These are phyloP conservation scores for Decapterus maruadsi DNA, from an alignment of 2,797 vertebrate genomes.

Conservation along the genomic window DNA sequence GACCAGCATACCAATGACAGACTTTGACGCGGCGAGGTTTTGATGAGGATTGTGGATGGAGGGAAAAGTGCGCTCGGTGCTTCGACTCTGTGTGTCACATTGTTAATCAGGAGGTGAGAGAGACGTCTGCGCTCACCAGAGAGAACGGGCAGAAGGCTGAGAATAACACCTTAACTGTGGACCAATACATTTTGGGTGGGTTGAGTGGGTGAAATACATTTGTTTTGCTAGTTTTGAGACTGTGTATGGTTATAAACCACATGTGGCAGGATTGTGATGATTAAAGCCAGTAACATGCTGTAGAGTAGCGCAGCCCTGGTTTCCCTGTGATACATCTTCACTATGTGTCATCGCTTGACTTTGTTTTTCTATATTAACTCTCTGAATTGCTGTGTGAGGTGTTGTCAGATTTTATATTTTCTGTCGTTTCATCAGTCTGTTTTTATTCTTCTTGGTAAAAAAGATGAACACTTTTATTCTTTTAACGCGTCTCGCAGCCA, in stretches of 20 bases:
- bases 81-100: slow-evolving; percentile 46
- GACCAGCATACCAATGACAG: slow-evolving; percentile 63
- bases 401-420: slow-evolving; percentile 25
- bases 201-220: slow-evolving; percentile 14
- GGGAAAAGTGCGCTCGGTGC: slow-evolving; percentile 11
- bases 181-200: not conserved
- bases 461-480: not conserved
- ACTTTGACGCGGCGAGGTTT: slow-evolving; percentile 38
- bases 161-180: slow-evolving; percentile 27
- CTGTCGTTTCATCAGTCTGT: slow-evolving; percentile 4
- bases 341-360: not conserved
- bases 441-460: not conserved
- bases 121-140: slow-evolving; percentile 7
- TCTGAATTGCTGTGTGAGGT: not conserved
- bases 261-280: not conserved
- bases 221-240: not conserved
- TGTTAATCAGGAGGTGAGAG: slow-evolving; percentile 42
- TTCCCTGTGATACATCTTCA: not conserved
- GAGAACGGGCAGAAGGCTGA: slow-evolving; percentile 7
- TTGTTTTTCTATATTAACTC: not conserved
- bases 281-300: slow-evolving; percentile 19
- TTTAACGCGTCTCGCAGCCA: slow-evolving; percentile 7
- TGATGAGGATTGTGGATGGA: slow-evolving; percentile 44
- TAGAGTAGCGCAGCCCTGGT: not conserved
- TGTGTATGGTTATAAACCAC: slow-evolving; percentile 12